Percentiles rank a stretch among this genome's conserved stretches.
Evolutionary conservation across 2,797 vertebrate species (phyloP).

Genomic region (Prunella strophiata): DNA sequence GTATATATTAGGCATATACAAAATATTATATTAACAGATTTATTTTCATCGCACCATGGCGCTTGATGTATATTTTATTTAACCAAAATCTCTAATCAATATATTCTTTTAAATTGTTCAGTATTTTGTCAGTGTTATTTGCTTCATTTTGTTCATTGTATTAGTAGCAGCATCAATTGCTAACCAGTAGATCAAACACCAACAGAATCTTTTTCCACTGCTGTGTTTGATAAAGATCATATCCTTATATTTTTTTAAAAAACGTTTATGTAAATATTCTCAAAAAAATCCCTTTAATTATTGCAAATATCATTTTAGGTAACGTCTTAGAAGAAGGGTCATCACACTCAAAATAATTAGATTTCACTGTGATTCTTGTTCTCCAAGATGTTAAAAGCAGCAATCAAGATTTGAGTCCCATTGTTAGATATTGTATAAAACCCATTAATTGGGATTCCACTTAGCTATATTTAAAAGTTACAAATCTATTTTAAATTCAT

Average conservation of each 20-base stretch:
- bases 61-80: background rate
- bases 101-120: background rate
- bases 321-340: background rate
- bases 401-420: background rate
- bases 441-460: background rate
- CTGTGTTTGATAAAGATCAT: background rate
- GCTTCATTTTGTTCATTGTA: background rate
- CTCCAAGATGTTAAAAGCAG: background rate
- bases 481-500: slow-evolving; percentile 19
- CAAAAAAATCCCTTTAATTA: background rate
- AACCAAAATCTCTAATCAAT: background rate
- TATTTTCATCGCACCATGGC: background rate
- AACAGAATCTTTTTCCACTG: background rate
- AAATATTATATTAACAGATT: background rate
- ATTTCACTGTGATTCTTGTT: background rate
- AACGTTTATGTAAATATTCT: background rate
- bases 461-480: slow-evolving; percentile 23
- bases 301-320: background rate
- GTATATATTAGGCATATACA: background rate
- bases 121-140: background rate
- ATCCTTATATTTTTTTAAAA: background rate
- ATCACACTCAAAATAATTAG: background rate
- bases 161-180: background rate
- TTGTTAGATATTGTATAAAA: background rate
- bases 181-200: background rate